phyloP scores from a whole-genome alignment of 2,113 vertebrate genomes.

The Oncorhynchus tshawytscha region DNA sequence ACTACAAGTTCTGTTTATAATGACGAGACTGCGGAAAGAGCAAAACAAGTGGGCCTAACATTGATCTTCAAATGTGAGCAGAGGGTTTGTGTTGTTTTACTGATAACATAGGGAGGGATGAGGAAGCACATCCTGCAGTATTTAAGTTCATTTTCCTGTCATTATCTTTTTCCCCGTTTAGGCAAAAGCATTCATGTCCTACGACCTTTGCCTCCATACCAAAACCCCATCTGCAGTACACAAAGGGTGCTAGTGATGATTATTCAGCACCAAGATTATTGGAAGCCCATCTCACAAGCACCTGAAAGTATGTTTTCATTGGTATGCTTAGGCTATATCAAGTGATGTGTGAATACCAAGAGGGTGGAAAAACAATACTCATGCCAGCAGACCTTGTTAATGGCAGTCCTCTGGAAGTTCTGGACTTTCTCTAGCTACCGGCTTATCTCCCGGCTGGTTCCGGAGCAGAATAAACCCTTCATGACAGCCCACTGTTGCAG shows the following conservation, averaged over 20 bases:
- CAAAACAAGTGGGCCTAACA: no score
- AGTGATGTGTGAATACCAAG: no score
- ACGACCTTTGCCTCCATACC: no score
- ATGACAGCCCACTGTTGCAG: background rate
- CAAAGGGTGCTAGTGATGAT: no score
- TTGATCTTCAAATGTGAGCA: background rate
- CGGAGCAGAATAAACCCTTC: constrained; percentile 6
- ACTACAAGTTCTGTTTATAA: background rate
- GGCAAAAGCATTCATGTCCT: background rate
- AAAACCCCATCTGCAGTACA: no score
- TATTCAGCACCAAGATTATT: background rate
- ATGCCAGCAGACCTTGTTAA: no score
- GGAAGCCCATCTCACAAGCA: background rate
- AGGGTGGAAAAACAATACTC: no score
- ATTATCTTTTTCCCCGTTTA: background rate
- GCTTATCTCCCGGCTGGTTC: background rate
- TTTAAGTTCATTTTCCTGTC: background rate
- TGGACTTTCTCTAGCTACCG: background rate
- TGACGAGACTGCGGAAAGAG: no score
- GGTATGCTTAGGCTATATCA: no score
- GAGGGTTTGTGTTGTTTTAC: background rate
- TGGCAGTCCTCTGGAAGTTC: background rate
- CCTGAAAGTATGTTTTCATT: background rate
- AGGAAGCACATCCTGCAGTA: constrained; percentile 7
- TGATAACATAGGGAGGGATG: background rate